Percentiles rank a stretch among this genome's conserved stretches.
These are phyloP conservation scores for Mionectes macconnelli DNA, from an alignment of 2,113 vertebrate species.

Conservation along the genomic window DNA sequence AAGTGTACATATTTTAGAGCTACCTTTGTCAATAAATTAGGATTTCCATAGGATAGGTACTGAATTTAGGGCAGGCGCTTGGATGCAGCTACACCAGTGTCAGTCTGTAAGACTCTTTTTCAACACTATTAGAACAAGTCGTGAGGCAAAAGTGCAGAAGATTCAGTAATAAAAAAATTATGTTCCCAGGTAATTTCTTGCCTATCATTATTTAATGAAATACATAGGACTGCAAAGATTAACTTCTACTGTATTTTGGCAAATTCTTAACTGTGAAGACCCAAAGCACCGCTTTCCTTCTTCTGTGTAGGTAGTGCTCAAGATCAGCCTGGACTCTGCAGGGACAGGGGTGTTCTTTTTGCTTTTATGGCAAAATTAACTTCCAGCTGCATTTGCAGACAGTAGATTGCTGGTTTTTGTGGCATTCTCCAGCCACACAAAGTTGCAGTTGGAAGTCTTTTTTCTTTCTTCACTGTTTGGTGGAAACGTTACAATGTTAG, in stretches of 20 bases:
- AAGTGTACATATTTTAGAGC: background rate
- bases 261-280: background rate
- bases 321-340: background rate
- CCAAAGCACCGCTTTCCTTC: background rate
- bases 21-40: background rate
- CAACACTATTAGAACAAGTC: background rate
- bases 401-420: background rate
- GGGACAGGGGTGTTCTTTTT: background rate
- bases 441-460: background rate
- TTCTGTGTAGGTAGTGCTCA: background rate
- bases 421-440: background rate
- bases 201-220: background rate
- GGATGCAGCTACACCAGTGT: background rate
- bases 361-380: background rate
- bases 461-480: background rate
- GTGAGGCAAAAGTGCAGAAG: background rate
- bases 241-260: background rate
- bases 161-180: background rate
- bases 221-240: background rate
- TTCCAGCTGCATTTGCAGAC: background rate
- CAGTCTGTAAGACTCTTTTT: background rate
- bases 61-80: background rate
- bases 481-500: background rate
- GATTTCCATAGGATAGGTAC: background rate
- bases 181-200: background rate